Conservation (phyloP, 2,797 vertebrate genomes). For the Pseudochirops corinnae region DNA sequence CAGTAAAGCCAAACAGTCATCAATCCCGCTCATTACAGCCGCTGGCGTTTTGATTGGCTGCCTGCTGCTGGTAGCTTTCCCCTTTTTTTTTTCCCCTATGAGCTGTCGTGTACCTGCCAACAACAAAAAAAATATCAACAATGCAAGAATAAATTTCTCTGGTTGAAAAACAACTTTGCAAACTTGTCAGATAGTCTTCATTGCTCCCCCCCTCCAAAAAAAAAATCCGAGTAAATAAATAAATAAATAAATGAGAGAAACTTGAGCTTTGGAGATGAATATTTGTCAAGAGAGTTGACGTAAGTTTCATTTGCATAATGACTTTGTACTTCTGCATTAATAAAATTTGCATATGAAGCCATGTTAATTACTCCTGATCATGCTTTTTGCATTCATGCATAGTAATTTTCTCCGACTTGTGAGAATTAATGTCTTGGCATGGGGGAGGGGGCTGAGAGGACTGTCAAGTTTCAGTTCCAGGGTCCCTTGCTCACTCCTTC, state of each 20-base stretch:
- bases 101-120: constrained; percentile 88
- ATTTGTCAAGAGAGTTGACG: constrained; percentile 99
- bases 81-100: constrained; percentile 83
- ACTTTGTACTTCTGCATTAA: constrained; percentile 99
- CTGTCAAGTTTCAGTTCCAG: constrained; percentile 87
- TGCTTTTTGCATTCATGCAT: constrained; percentile 99
- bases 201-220: constrained; percentile 77
- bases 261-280: constrained; percentile 97
- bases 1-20: constrained; percentile 98
- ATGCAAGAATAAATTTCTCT: constrained; percentile 86
- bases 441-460: constrained; percentile 85
- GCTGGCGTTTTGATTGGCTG: constrained; percentile 91
- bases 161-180: constrained; percentile 91
- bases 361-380: constrained; percentile 99
- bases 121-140: constrained; percentile 84
- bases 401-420: constrained; percentile 99
- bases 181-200: constrained; percentile 89
- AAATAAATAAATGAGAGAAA: constrained; percentile 89
- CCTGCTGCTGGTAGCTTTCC: constrained; percentile 88
- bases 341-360: constrained; percentile 99
- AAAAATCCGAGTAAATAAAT: constrained; percentile 80
- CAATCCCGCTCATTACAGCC: constrained; percentile 92
- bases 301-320: constrained; percentile 99
- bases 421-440: constrained; percentile 99
- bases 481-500: constrained; percentile 83